phyloP scores from a whole-genome alignment of 2,888 invertebrate species.

The Drosophila limbata region DNA sequence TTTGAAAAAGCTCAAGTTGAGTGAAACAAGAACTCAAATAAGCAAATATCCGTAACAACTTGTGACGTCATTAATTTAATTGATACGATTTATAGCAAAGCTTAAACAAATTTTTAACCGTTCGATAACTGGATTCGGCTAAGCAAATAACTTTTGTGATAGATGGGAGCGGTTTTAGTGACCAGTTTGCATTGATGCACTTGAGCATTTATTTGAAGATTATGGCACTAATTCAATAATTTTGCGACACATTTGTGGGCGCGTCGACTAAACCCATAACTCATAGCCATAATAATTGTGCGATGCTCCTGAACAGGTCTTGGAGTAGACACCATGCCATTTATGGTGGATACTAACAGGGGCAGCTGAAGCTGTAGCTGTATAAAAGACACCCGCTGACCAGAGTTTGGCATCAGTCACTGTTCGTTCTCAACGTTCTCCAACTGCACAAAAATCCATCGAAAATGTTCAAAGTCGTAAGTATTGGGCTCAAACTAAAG shows the following conservation, averaged over 20 bases:
- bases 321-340: conserved; percentile 1
- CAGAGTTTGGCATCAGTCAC: conserved; percentile 58
- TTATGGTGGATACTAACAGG: background rate
- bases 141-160: conserved; percentile 22
- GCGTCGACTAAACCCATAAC: conserved; percentile 29
- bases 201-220: conserved; percentile 39
- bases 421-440: conserved; percentile 51
- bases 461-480: conserved; percentile 75
- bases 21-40: conserved; percentile 11
- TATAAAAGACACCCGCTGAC: conserved; percentile 60
- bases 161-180: conserved; percentile 20
- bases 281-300: conserved; percentile 26
- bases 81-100: conserved; percentile 1
- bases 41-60: background rate
- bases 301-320: conserved; percentile 33
- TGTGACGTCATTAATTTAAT: conserved; percentile 27
- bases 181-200: conserved; percentile 36
- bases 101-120: conserved; percentile 32
- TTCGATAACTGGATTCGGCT: conserved; percentile 29
- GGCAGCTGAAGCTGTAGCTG: conserved; percentile 1
- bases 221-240: conserved; percentile 29
- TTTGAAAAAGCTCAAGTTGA: background rate
- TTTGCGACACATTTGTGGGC: conserved; percentile 33
- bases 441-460: conserved; percentile 22
- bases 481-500: conserved; percentile 22